Evolutionary conservation across 2,797 vertebrate genomes (phyloP).

Genomic region (Yasuhikotakia modesta): DNA sequence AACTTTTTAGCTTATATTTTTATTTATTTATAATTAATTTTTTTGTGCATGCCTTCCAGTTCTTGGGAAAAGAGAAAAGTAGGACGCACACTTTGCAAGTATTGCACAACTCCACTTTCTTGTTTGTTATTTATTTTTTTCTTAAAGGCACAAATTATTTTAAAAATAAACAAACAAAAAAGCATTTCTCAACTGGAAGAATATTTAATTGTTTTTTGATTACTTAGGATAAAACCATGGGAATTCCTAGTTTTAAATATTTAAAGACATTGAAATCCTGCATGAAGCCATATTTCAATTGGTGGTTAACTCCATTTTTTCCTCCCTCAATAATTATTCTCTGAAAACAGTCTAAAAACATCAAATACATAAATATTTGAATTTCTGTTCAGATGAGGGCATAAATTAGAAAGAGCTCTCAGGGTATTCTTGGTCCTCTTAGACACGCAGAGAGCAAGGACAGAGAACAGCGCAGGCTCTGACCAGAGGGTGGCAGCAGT

Average conservation of each 20-base stretch:
- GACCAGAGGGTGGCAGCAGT: constrained; percentile 86
- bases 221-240: constrained; percentile 79
- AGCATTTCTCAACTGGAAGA: constrained; percentile 78
- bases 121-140: constrained; percentile 54
- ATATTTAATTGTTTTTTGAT: constrained; percentile 88
- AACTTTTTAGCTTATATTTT: constrained; percentile 69
- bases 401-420: constrained; percentile 52
- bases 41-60: constrained; percentile 69
- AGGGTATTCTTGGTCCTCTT: constrained; percentile 26
- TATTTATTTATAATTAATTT: constrained; percentile 61
- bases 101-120: constrained; percentile 74
- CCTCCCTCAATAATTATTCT: constrained; percentile 73
- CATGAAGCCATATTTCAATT: constrained; percentile 78
- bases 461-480: constrained; percentile 27
- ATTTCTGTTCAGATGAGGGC: constrained; percentile 60
- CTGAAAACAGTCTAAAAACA: constrained; percentile 68
- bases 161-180: constrained; percentile 82
- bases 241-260: constrained; percentile 84
- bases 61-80: constrained; percentile 74
- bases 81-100: constrained; percentile 79
- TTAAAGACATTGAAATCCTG: constrained; percentile 77
- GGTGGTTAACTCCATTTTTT: constrained; percentile 73
- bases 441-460: constrained; percentile 18
- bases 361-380: constrained; percentile 63
- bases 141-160: constrained; percentile 78